Evolutionary conservation across 2,797 vertebrate species (phyloP).

Genomic region (Lepilemur septentrionalis): DNA sequence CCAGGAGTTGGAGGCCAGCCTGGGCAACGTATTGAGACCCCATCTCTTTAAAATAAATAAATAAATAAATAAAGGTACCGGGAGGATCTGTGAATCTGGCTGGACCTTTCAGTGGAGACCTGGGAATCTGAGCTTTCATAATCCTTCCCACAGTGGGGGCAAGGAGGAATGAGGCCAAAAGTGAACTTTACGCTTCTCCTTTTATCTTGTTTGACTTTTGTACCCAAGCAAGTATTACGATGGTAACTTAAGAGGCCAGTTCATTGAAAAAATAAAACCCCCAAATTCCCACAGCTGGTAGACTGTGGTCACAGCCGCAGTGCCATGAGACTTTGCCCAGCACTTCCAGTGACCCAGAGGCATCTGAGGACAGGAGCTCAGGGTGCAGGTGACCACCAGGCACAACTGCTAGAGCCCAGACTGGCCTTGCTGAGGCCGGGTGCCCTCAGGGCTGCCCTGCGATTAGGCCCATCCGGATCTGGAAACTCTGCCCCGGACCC

Average conservation of each 20-base stretch:
- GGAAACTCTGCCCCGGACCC: constrained; percentile 6
- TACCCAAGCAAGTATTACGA: background rate
- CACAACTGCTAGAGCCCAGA: background rate
- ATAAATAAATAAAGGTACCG: background rate
- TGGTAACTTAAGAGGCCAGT: background rate
- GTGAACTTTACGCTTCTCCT: background rate
- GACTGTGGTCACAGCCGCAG: background rate
- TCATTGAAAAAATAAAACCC: background rate
- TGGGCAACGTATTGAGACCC: background rate
- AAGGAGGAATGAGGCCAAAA: background rate
- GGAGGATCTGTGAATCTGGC: background rate
- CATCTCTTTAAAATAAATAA: background rate
- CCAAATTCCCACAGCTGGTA: background rate
- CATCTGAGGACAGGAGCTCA: background rate
- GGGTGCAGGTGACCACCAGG: background rate
- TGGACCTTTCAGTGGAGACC: background rate
- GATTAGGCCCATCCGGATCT: background rate
- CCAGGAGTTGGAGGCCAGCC: background rate
- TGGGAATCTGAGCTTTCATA: background rate
- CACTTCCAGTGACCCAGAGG: background rate
- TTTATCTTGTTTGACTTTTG: background rate
- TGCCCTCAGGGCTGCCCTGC: background rate
- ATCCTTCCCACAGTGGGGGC: background rate
- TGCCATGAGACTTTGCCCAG: background rate
- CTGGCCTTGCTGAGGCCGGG: background rate